Evolutionary conservation across 2,797 vertebrate species (phyloP).

Genomic region (Pseudopleuronectes americanus): DNA sequence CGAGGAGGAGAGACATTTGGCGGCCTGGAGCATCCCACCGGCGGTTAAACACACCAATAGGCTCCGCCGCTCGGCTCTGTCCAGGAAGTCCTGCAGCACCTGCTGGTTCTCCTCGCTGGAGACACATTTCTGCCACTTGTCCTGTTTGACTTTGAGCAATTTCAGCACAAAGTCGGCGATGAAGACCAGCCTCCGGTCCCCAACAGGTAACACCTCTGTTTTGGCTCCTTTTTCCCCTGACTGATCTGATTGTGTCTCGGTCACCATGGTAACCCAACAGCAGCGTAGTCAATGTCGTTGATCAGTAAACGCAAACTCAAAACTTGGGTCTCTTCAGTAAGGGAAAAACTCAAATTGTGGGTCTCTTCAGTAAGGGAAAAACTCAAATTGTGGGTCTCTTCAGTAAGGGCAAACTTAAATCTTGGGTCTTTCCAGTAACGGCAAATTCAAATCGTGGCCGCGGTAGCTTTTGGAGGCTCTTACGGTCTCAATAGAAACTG

Average conservation of each 20-base stretch:
- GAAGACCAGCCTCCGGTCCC: conserved; percentile 78
- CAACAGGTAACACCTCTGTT: conserved; percentile 53
- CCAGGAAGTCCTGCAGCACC: conserved; percentile 84
- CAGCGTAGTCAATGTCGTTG: conserved; percentile 16
- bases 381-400: no score
- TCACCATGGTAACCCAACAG: conserved; percentile 82
- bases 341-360: no score
- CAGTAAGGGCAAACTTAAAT: no score
- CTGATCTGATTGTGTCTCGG: conserved; percentile 66
- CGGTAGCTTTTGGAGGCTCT: no score
- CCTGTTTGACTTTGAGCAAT: conserved; percentile 82
- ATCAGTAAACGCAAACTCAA: no score
- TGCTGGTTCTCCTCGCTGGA: conserved; percentile 74
- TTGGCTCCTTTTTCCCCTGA: conserved; percentile 18
- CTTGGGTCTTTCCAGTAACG: no score
- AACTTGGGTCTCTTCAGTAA: no score
- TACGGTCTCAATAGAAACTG: no score
- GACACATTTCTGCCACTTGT: conserved; percentile 86
- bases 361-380: no score
- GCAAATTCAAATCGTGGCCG: no score
- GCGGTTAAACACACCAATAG: conserved; percentile 75
- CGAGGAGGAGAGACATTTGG: conserved; percentile 27
- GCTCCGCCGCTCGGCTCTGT: conserved; percentile 66
- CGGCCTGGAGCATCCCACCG: conserved; percentile 72
- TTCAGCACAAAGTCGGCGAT: conserved; percentile 80